Evolutionary conservation across 2,797 vertebrate species (phyloP).

Genomic region (Schizothorax lantsangensis): DNA sequence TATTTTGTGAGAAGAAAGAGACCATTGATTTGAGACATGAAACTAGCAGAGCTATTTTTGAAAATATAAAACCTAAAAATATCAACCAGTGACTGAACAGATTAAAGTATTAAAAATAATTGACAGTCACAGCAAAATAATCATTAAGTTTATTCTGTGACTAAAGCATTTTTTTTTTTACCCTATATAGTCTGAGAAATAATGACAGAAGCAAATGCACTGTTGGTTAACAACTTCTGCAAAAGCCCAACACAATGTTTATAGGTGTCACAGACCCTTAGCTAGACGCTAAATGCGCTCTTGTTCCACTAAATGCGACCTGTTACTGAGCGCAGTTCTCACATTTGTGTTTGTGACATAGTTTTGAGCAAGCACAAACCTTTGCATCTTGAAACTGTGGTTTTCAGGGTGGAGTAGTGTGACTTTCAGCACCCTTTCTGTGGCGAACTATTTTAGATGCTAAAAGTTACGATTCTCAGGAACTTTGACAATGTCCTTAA

Average conservation of each 20-base stretch:
- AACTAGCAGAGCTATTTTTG: neutral
- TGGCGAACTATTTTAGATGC: neutral
- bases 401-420: constrained; percentile 38
- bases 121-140: neutral
- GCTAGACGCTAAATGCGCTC: neutral
- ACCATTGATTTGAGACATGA: too few relatives aligned
- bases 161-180: neutral
- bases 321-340: neutral
- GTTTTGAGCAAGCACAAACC: neutral
- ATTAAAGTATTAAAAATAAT: neutral
- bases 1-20: neutral
- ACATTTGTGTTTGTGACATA: neutral
- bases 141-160: neutral
- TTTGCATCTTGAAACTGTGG: constrained; percentile 3
- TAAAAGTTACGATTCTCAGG: neutral
- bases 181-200: neutral
- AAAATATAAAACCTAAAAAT: neutral
- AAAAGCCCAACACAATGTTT: neutral
- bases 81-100: neutral
- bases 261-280: neutral
- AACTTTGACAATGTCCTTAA: neutral
- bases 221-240: neutral
- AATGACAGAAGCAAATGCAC: neutral
- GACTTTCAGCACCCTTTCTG: constrained; percentile 20
- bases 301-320: constrained; percentile 4